phyloP scores from a whole-genome alignment of 1,140 invertebrate species.

The Centruroides sculpturatus region DNA sequence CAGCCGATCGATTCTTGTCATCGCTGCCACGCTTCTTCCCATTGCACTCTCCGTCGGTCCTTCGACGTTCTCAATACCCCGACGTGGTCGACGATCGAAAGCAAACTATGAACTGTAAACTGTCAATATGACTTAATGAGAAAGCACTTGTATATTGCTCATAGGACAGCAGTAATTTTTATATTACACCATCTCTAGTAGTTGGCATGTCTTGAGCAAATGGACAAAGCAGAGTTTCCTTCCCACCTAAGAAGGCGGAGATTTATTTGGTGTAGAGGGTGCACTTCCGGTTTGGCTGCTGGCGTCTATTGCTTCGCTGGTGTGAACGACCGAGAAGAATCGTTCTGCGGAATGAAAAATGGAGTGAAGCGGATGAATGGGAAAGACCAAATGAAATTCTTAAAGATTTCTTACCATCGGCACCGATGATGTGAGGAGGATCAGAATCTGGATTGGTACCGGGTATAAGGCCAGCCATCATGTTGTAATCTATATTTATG shows the following conservation, averaged over 20 bases:
- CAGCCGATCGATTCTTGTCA: no score
- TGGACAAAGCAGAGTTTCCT: no score
- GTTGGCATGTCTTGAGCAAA: no score
- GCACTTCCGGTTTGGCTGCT: conserved; percentile 16
- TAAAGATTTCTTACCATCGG: conserved; percentile 36
- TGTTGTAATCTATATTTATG: conserved; percentile 64
- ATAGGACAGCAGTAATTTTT: no score
- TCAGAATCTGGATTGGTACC: conserved; percentile 39
- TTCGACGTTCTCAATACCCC: no score
- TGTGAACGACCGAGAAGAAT: conserved; percentile 31
- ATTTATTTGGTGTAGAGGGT: conserved; percentile 15
- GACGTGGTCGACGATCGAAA: no score
- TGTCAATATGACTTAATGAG: no score
- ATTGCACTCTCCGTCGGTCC: no score
- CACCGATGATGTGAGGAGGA: conserved; percentile 50
- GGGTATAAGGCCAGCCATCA: conserved; percentile 59
- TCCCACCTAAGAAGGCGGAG: conserved; percentile 16
- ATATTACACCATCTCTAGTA: no score
- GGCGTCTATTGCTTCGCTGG: conserved; percentile 24
- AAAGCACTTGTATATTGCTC: no score
- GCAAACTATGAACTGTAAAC: no score
- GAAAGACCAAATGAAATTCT: not conserved
- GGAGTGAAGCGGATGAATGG: not conserved
- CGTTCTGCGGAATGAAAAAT: conserved; percentile 23
- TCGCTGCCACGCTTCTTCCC: no score